Evolutionary conservation across 2,113 vertebrate genomes (phyloP).

Genomic region (Menura novaehollandiae): DNA sequence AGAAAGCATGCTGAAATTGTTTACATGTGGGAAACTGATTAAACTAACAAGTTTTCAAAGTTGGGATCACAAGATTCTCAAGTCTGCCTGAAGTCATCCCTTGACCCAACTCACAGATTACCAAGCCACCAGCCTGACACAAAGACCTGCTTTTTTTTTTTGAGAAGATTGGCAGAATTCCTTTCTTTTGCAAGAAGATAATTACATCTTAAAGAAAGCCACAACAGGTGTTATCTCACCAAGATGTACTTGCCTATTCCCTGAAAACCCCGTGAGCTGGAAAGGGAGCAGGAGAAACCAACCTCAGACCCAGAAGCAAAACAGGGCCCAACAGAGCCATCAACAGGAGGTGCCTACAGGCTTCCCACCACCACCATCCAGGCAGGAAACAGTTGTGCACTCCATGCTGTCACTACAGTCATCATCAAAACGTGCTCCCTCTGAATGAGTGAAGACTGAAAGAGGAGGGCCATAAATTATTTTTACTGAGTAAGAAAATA

Average conservation of each 20-base stretch:
- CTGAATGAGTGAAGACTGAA: not conserved
- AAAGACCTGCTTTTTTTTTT: slow-evolving; percentile 23
- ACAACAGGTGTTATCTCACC: not conserved
- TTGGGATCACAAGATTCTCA: not conserved
- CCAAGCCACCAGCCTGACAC: not conserved
- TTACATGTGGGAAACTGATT: not conserved
- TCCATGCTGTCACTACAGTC: not conserved
- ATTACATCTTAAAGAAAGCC: not conserved
- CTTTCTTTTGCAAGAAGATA: slow-evolving; percentile 39
- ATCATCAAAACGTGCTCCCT: not conserved
- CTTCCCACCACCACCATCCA: not conserved
- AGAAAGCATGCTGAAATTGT: not conserved
- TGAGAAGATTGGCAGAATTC: slow-evolving; percentile 36
- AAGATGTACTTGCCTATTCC: not conserved
- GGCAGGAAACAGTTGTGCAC: not conserved
- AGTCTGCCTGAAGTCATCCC: not conserved
- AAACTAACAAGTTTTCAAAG: not conserved
- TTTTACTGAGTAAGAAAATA: not conserved
- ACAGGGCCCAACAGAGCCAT: not conserved
- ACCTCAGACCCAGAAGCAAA: not conserved
- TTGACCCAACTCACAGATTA: slow-evolving; percentile 15
- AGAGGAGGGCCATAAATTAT: not conserved
- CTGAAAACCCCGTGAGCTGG: not conserved
- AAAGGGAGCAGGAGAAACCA: not conserved
- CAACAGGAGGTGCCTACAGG: not conserved